Conservation (phyloP, 1,140 invertebrate species). For the Psix sp. region DNA sequence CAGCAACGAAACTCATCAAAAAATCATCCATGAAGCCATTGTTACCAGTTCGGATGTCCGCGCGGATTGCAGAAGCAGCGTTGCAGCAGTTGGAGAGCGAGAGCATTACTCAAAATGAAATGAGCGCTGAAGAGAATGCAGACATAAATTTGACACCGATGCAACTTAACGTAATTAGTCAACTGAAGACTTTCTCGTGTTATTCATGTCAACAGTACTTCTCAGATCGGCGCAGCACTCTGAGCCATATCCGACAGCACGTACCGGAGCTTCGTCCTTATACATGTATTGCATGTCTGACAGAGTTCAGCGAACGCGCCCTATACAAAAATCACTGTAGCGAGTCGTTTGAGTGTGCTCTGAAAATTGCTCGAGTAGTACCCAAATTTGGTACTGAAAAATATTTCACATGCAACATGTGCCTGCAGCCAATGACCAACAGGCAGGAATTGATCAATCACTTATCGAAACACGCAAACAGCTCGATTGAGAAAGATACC, state of each 20-base stretch:
- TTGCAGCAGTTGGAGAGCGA: slow-evolving; percentile 44
- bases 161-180: slow-evolving; percentile 73
- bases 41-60: slow-evolving; percentile 23
- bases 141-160: slow-evolving; percentile 64
- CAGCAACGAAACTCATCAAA: slow-evolving; percentile 8
- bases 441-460: slow-evolving; percentile 69
- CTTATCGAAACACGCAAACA: slow-evolving; percentile 66
- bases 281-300: slow-evolving; percentile 74
- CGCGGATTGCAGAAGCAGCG: slow-evolving; percentile 21
- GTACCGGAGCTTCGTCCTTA: slow-evolving; percentile 70
- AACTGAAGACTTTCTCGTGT: slow-evolving; percentile 74
- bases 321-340: slow-evolving; percentile 72
- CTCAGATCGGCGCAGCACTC: slow-evolving; percentile 67
- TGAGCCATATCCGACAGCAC: slow-evolving; percentile 73
- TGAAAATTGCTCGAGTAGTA: slow-evolving; percentile 73
- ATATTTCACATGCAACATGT: slow-evolving; percentile 76
- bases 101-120: slow-evolving; percentile 61
- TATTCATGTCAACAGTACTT: slow-evolving; percentile 69
- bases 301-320: slow-evolving; percentile 69
- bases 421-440: slow-evolving; percentile 65
- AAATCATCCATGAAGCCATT: slow-evolving; percentile 9
- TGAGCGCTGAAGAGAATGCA: slow-evolving; percentile 66
- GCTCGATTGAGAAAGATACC: slow-evolving; percentile 60
- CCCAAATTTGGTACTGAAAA: slow-evolving; percentile 70
- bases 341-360: slow-evolving; percentile 73